Percentiles rank a stretch among this genome's conserved stretches.
These are phyloP conservation scores for Heterodera schachtii DNA, from an alignment of 1,140 invertebrate species.

Conservation along the genomic window DNA sequence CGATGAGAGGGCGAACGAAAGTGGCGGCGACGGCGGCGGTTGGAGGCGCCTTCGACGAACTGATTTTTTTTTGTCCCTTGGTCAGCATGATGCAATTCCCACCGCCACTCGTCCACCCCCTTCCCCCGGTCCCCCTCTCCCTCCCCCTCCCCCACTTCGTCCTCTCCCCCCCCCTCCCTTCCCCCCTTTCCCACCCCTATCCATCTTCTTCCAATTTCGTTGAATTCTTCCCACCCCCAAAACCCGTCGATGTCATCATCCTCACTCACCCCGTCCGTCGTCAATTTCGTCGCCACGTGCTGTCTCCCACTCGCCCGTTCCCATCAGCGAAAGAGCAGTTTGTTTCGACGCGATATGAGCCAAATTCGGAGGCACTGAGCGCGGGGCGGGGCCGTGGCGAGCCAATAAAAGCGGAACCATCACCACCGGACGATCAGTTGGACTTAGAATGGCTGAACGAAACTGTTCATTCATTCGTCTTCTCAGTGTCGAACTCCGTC, in stretches of 20 bases:
- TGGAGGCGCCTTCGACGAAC: too few relatives aligned
- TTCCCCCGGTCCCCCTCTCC: not conserved
- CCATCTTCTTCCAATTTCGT: slow-evolving; percentile 16
- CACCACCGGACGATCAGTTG: not conserved
- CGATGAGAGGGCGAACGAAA: not conserved
- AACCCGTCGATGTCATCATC: slow-evolving; percentile 23
- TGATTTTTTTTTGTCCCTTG: not conserved
- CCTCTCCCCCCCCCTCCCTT: not conserved
- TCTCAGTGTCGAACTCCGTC: too few relatives aligned
- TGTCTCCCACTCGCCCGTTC: slow-evolving; percentile 6
- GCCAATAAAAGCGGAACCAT: not conserved
- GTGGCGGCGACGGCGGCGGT: not conserved
- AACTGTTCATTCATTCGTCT: too few relatives aligned
- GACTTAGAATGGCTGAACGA: not conserved
- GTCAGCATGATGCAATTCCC: slow-evolving; percentile 34
- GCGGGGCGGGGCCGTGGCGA: not conserved
- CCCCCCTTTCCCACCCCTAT: not conserved
- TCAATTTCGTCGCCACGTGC: slow-evolving; percentile 34
- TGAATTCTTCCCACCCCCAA: slow-evolving; percentile 1
- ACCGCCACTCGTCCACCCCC: not conserved
- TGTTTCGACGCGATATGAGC: slow-evolving; percentile 18
- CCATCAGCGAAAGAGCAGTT: slow-evolving; percentile 24
- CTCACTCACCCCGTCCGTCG: not conserved
- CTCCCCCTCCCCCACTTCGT: too few relatives aligned
- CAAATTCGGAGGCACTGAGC: not conserved